These are phyloP conservation scores for Opisthocomus hoazin DNA, from an alignment of 2,113 vertebrate species.

Conservation along the genomic window DNA sequence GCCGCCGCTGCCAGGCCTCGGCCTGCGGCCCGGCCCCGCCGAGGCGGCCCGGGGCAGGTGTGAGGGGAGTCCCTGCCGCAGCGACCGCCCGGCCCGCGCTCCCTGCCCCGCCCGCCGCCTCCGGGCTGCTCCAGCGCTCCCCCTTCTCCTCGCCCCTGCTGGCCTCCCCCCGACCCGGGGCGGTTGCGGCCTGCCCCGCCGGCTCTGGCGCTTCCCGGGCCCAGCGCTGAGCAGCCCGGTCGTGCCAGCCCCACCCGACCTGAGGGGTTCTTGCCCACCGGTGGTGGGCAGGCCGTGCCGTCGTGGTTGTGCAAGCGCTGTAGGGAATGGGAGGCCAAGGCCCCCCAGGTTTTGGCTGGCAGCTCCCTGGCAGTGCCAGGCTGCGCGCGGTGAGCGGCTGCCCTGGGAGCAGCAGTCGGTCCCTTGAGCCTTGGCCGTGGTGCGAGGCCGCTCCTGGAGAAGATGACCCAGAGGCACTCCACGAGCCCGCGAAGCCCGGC, in stretches of 20 bases:
- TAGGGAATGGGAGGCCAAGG: not conserved
- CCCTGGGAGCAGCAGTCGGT: accelerated
- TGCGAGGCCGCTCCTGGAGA: not conserved
- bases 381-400: not conserved
- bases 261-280: too few species aligned
- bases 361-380: not conserved
- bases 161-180: not conserved
- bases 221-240: accelerated
- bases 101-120: not conserved
- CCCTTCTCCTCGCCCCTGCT: too few species aligned
- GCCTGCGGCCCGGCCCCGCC: too few species aligned
- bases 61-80: not conserved
- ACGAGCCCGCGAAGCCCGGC: accelerated
- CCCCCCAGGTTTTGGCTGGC: not conserved
- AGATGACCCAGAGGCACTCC: accelerated
- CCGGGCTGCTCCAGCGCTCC: too few species aligned
- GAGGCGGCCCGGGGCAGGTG: not conserved
- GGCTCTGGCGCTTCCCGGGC: not conserved
- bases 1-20: accelerated
- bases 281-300: accelerated
- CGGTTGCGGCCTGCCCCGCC: not conserved
- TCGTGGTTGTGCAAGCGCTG: accelerated
- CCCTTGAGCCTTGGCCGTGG: accelerated
- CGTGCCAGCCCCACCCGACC: too few species aligned
- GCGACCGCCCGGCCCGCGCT: too few species aligned